Conservation (phyloP, 2,113 vertebrate species). For the Cyprinodon brontotheroides region DNA sequence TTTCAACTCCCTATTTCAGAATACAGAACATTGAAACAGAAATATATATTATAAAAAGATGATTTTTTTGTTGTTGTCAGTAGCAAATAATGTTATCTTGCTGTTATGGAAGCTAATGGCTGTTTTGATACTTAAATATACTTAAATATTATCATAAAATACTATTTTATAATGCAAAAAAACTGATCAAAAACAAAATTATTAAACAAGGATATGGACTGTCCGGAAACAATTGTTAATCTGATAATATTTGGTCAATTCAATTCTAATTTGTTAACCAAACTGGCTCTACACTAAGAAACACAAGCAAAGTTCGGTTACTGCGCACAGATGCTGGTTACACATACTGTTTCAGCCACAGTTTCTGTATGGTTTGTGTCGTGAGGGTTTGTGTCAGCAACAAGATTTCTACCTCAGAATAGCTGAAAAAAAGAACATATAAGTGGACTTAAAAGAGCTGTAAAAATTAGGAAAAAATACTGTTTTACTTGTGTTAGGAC, state of each 20-base stretch:
- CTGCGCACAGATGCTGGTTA: background rate
- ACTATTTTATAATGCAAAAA: background rate
- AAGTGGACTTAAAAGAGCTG: background rate
- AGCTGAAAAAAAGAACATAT: background rate
- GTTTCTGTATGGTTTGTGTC: background rate
- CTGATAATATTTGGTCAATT: background rate
- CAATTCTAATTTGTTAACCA: background rate
- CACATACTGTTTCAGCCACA: background rate
- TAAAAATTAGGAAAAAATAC: too few species aligned
- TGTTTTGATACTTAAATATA: slow-evolving; percentile 20
- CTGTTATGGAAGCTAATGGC: slow-evolving; percentile 29
- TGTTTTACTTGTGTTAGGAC: too few species aligned
- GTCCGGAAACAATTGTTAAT: background rate
- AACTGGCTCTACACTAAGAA: background rate
- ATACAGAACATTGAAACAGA: slow-evolving; percentile 30
- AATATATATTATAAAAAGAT: slow-evolving; percentile 38
- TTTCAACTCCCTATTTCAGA: slow-evolving; percentile 35
- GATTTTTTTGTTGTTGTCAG: slow-evolving; percentile 21
- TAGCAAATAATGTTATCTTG: slow-evolving; percentile 27
- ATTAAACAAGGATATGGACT: background rate
- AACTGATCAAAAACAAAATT: background rate
- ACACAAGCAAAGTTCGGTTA: background rate
- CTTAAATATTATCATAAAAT: background rate
- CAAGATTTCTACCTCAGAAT: background rate
- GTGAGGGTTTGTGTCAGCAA: background rate